These are phyloP conservation scores for Microtus richardsoni DNA, from an alignment of 2,113 vertebrate species.

Conservation along the genomic window DNA sequence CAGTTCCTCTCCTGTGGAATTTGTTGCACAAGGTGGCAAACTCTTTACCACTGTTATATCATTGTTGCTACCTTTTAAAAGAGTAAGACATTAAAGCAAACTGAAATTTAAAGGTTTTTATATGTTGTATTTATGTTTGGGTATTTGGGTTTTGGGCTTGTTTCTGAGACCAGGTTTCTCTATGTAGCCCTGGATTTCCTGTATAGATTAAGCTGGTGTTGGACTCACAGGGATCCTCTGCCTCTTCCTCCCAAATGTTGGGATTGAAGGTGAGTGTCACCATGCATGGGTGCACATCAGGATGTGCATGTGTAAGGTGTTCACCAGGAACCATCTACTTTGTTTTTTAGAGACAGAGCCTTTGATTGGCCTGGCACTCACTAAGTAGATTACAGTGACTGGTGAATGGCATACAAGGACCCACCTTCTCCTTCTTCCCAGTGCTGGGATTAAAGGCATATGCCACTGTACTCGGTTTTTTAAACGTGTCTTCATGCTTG, in stretches of 20 bases:
- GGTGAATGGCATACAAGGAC: too few relatives aligned
- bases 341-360: background rate
- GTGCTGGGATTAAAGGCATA: background rate
- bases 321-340: background rate
- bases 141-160: background rate
- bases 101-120: conserved; percentile 8
- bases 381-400: background rate
- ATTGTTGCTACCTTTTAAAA: conserved; percentile 47
- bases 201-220: background rate
- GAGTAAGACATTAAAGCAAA: conserved; percentile 36
- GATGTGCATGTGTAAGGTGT: background rate
- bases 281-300: background rate
- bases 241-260: background rate
- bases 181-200: background rate
- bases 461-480: background rate
- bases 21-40: background rate
- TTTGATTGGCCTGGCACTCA: background rate
- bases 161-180: background rate
- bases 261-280: background rate
- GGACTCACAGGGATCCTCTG: background rate
- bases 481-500: background rate
- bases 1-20: too few relatives aligned
- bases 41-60: background rate
- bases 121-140: background rate
- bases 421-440: background rate